Evolutionary conservation across 2,888 invertebrate species (phyloP), one percentile per base, ranked within the genome.

Genomic region (Drosophila imparisetae): DNA sequence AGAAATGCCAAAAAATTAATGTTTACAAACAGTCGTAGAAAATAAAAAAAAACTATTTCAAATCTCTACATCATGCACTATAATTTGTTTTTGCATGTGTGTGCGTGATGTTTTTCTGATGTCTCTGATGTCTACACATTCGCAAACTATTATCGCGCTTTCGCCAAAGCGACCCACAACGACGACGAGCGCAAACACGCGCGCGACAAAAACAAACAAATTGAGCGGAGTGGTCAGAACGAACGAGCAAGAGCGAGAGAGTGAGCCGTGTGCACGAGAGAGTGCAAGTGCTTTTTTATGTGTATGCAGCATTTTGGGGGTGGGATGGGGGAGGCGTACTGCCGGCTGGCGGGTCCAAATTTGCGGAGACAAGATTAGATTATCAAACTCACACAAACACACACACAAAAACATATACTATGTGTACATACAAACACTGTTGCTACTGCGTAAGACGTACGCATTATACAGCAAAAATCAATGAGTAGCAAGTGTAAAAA

Each of bases 141-240:
- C 65, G 77, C 80, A 68, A 78, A 74, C 67, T 74, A 71, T 69
- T 58, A 73, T 71, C 69, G 72, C 78, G 84, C 84, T 84, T 84
- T 84, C 84, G 81, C 84, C 70, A 66, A 68, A 76, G 72, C 80
- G 67, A 75, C 79, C 63, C 55, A 76, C 75, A 72, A 30, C 66
- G 61, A 58, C 66, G 54, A 54, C 53, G 58, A 85, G 73, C 63
- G 60, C 78, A 85, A 89, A 87, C 85, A 85, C 87, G 89, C 89
- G 84, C 84, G 71, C 87, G 80, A 86, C 74, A 80, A 86, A 86
- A 89, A 86, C 85, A 84, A 89, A 84, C 81, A 86, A 62, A 55
- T n/a, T 38, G 50, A 55, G 21, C 36, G 49, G 55, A 72, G 59
- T 55, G 54, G 36, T 63, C 54, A 69, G 74, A 78, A 67, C 52